phyloP scores from a whole-genome alignment of 2,797 vertebrate genomes.

The Amniataba percoides region DNA sequence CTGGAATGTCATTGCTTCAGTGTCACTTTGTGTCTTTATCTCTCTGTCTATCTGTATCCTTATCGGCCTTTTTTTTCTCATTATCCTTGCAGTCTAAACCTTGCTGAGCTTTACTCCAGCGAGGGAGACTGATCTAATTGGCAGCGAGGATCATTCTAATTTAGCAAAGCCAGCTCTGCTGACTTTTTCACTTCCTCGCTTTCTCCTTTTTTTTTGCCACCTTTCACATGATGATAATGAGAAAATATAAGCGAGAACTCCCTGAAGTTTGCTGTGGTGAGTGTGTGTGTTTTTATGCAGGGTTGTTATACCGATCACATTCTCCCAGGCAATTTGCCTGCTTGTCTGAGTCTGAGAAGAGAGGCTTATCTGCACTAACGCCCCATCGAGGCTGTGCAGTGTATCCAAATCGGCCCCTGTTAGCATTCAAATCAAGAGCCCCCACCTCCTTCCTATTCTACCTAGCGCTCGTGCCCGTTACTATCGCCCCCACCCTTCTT shows the following conservation, averaged over 20 bases:
- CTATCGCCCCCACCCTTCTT: constrained; percentile 22
- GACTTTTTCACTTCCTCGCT: constrained; percentile 43
- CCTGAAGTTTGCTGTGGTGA: constrained; percentile 55
- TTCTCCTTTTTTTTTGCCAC: constrained; percentile 36
- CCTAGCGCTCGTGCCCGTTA: constrained; percentile 35
- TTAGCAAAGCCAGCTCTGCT: constrained; percentile 53
- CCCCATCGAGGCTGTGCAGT: constrained; percentile 57
- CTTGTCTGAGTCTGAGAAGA: constrained; percentile 79
- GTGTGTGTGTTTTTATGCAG: constrained; percentile 17
- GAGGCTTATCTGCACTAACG: constrained; percentile 81
- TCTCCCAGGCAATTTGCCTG: constrained; percentile 80
- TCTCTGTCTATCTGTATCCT: constrained; percentile 56
- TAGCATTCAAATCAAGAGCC: constrained; percentile 79
- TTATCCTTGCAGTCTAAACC: constrained; percentile 72
- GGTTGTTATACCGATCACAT: constrained; percentile 81
- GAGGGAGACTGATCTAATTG: constrained; percentile 77
- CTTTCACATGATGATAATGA: constrained; percentile 72
- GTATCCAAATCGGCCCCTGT: constrained; percentile 70
- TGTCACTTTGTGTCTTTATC: constrained; percentile 61
- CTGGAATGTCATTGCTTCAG: constrained; percentile 33
- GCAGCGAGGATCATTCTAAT: constrained; percentile 74
- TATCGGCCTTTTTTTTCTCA: constrained; percentile 62
- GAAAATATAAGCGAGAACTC: constrained; percentile 64
- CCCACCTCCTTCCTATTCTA: constrained; percentile 44
- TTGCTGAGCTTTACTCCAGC: constrained; percentile 56